A percentile compares a stretch with the other conserved stretches of the same genome.
Conservation (phyloP, 2,797 vertebrate genomes). For the Parauchenoglanis ngamensis region DNA sequence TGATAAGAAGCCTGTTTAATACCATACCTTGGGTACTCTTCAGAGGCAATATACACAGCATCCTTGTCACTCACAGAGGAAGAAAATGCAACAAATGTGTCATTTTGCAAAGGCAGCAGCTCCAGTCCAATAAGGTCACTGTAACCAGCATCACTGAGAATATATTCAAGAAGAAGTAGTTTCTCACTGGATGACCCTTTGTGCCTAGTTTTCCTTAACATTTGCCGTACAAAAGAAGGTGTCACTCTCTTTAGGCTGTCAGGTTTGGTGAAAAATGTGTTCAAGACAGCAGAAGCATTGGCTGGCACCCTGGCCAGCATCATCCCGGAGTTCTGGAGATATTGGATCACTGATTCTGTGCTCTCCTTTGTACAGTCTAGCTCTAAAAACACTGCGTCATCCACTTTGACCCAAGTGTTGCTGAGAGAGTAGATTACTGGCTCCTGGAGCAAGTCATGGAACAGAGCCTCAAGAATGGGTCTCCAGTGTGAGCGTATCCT, state of each 20-base stretch:
- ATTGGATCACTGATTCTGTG: constrained; percentile 85
- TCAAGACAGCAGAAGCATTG: constrained; percentile 79
- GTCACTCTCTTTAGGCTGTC: constrained; percentile 83
- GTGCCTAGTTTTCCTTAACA: constrained; percentile 83
- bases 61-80: constrained; percentile 92
- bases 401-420: constrained; percentile 83
- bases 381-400: constrained; percentile 88
- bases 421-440: constrained; percentile 84
- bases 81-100: constrained; percentile 85
- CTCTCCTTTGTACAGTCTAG: constrained; percentile 79
- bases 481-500: constrained; percentile 86
- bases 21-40: constrained; percentile 88
- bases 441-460: constrained; percentile 84
- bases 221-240: constrained; percentile 85
- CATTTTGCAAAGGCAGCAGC: constrained; percentile 90
- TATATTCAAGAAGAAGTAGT: constrained; percentile 88
- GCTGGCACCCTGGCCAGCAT: constrained; percentile 86
- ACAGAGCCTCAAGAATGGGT: constrained; percentile 86
- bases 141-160: constrained; percentile 87
- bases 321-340: constrained; percentile 93
- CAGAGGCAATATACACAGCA: constrained; percentile 87
- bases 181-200: constrained; percentile 81
- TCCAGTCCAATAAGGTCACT: constrained; percentile 93
- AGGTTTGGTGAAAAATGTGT: constrained; percentile 64
- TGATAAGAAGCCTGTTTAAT: not conserved